phyloP scores from a whole-genome alignment of 2,113 vertebrate genomes.

The Erythrocercus mccallii region DNA sequence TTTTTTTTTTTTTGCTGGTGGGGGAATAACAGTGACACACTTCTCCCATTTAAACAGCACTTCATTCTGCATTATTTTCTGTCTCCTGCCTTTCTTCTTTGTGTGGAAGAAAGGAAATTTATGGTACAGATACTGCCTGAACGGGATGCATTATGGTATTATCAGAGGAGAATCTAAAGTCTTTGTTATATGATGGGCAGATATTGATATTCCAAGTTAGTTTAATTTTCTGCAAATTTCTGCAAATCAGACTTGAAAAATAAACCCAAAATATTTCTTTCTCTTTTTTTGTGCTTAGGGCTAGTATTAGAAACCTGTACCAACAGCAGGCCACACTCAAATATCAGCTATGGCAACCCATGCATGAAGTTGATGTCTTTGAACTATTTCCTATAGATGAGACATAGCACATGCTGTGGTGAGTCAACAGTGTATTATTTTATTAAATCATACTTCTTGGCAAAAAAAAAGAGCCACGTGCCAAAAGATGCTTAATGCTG shows the following conservation, averaged over 20 bases:
- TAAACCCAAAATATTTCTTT: background rate
- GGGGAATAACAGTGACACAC: background rate
- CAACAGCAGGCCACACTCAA: conserved; percentile 18
- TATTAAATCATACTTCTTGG: background rate
- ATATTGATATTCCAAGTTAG: background rate
- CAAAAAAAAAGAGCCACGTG: too few species aligned
- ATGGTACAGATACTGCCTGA: background rate
- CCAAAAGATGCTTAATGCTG: background rate
- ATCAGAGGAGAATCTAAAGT: background rate
- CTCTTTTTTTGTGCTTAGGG: conserved; percentile 50
- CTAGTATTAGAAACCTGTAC: conserved; percentile 51
- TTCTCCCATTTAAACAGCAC: background rate
- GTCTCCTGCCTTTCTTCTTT: background rate
- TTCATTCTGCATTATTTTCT: background rate
- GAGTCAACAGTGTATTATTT: conserved; percentile 36
- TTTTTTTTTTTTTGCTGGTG: background rate
- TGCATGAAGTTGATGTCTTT: conserved; percentile 67
- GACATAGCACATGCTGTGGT: conserved; percentile 63
- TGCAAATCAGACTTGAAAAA: background rate
- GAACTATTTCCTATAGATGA: conserved; percentile 67
- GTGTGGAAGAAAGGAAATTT: background rate
- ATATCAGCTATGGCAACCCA: conserved; percentile 61
- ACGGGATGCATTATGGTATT: background rate
- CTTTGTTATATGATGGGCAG: background rate
- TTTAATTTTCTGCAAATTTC: background rate